phyloP scores from a whole-genome alignment of 92 coral and sea anemone genomes.

The Parazoanthus swiftii region DNA sequence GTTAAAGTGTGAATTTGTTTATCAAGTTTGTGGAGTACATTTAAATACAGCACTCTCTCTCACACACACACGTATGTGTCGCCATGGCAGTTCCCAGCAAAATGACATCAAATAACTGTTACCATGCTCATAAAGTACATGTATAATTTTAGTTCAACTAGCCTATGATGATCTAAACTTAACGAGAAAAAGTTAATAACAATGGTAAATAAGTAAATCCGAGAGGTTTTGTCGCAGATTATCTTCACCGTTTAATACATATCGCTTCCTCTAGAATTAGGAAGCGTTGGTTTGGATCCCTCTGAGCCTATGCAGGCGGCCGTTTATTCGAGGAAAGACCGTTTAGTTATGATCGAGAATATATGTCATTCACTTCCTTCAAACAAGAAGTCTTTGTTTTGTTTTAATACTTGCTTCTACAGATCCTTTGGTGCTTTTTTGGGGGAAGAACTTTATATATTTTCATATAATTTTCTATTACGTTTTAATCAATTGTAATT shows the following conservation, averaged over 20 bases:
- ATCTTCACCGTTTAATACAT: neutral
- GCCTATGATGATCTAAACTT: neutral
- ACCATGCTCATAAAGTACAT: neutral
- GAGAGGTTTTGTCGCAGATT: neutral
- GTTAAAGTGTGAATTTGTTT: slow-evolving; percentile 37
- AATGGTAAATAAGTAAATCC: no score
- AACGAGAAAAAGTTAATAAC: neutral
- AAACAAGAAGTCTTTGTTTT: neutral
- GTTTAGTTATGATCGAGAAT: neutral
- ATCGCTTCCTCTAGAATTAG: neutral
- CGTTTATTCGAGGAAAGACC: neutral
- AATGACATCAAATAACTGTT: neutral
- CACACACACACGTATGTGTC: neutral
- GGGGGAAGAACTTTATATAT: neutral
- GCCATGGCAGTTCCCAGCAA: neutral
- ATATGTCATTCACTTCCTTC: neutral
- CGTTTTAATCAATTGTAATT: neutral
- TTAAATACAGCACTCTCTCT: neutral
- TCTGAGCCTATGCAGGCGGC: neutral
- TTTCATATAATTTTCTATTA: neutral
- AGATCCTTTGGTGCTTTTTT: neutral
- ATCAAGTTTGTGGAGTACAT: slow-evolving; percentile 29
- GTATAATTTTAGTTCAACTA: neutral
- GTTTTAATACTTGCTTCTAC: neutral
- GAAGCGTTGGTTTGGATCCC: neutral